Base-by-base conservation (phyloP, 2,113 vertebrate species). In the Seriola dumerili region DNA sequence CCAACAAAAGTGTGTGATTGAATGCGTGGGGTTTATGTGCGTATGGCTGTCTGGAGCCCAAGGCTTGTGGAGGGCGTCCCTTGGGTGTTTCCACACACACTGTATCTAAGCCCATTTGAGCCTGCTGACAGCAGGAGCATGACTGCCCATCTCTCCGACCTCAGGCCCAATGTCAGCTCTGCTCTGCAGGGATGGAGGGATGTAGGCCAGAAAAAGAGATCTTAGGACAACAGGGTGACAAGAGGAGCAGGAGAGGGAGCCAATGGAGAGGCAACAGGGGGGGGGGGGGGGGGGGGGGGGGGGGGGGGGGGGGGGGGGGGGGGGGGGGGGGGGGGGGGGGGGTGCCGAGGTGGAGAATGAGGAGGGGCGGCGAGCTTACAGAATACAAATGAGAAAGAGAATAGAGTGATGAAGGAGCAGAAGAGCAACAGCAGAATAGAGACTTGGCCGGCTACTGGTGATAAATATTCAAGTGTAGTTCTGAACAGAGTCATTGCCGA, bases 121-220 rank as follows among this genome's bases (percentile, higher is more conserved):
- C 72, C 64, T 29, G 79, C 86, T 89, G 94, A 90, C 91, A 93
- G 91, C 79, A 80, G 70, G 86, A 88, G 83, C 91, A 90, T 89
- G 89, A 80, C 92, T 92, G 93, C 90, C 94, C 94, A 92, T 88
- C 92, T 92, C 90, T 88, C 89, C 94, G 93, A 94, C 93, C 94
- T 94, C 93, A 76, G 88, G 92, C 88, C 90, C 94, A 94, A 94
- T 94, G 94, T 94, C 93, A 94, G 88, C 85, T 74, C 73, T 59
- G 76, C 88, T 94, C 93, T 90, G 72, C 62, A 59, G 91, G 91
- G 92, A 93, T 78, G 80, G 75, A 73, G 69, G 86, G 64, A 86
- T 65, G 81, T 66, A 77, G 89, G 80, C 85, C 88, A 89, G 88
- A 85, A 87, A 91, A 91, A 88, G 76, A 93, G 88, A 89, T 90